Evolutionary conservation across 2,113 vertebrate species (phyloP).

Genomic region (Rhinichthys klamathensis): DNA sequence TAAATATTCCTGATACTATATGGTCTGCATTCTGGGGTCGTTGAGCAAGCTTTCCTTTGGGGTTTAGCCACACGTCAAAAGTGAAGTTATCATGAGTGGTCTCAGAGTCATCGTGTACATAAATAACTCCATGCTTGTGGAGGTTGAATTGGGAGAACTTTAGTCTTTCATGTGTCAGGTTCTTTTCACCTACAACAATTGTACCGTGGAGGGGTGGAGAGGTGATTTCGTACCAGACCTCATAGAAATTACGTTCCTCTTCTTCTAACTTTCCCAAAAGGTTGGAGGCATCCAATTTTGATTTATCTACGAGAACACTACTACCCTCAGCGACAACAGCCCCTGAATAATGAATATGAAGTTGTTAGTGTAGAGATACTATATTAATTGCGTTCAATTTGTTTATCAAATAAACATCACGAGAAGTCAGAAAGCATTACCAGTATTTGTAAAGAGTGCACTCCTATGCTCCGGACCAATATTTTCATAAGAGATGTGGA

Average conservation of each 20-base stretch:
- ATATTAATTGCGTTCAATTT: neutral
- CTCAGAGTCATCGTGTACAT: slow-evolving; percentile 87
- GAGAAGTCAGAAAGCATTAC: slow-evolving; percentile 63
- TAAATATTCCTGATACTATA: slow-evolving; percentile 82
- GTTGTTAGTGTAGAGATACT: neutral
- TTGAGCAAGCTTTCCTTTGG: slow-evolving; percentile 65
- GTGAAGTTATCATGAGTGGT: slow-evolving; percentile 82
- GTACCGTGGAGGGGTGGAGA: slow-evolving; percentile 78
- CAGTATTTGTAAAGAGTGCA: slow-evolving; percentile 82
- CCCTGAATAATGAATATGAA: slow-evolving; percentile 68
- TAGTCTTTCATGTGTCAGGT: slow-evolving; percentile 78
- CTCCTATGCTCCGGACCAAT: slow-evolving; percentile 65
- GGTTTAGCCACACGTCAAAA: slow-evolving; percentile 83
- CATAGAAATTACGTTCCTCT: slow-evolving; percentile 70
- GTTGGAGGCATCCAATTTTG: slow-evolving; percentile 87
- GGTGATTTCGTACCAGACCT: slow-evolving; percentile 84
- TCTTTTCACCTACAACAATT: slow-evolving; percentile 78
- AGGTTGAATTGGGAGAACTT: slow-evolving; percentile 84
- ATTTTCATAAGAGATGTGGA: slow-evolving; percentile 82
- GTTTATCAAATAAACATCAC: neutral
- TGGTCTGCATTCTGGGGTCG: slow-evolving; percentile 62
- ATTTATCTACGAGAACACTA: slow-evolving; percentile 79
- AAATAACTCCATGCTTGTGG: slow-evolving; percentile 82
- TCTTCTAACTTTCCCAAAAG: slow-evolving; percentile 80
- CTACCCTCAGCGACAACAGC: slow-evolving; percentile 83